Evolutionary conservation across 2,797 vertebrate genomes (phyloP).

Genomic region (Phoxinus dragarum): DNA sequence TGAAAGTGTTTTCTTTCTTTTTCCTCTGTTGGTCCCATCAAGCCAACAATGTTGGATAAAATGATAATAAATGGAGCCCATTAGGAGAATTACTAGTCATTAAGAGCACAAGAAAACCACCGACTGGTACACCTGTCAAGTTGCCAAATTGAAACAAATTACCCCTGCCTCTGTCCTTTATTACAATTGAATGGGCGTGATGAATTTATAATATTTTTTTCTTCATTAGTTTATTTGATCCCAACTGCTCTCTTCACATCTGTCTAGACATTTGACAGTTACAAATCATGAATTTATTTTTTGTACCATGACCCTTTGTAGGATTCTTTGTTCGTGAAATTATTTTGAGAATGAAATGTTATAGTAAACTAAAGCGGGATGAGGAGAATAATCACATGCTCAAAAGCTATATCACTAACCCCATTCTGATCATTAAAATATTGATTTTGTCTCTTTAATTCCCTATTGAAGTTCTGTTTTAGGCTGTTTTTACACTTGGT

Average conservation of each 20-base stretch:
- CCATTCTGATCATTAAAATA: not conserved
- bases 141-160: conserved; percentile 84
- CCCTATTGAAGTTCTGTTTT: not conserved
- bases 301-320: conserved; percentile 41
- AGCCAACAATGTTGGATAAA: conserved; percentile 73
- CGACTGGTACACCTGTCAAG: conserved; percentile 80
- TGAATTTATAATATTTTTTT: conserved; percentile 80
- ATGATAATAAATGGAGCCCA: conserved; percentile 83
- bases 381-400: not conserved
- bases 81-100: conserved; percentile 84
- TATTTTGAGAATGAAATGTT: conserved; percentile 14
- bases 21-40: conserved; percentile 65
- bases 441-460: not conserved
- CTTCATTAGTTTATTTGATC: conserved; percentile 82
- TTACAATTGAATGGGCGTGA: conserved; percentile 79
- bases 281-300: conserved; percentile 17
- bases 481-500: not conserved
- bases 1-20: conserved; percentile 64
- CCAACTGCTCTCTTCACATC: conserved; percentile 69
- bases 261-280: conserved; percentile 30
- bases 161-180: conserved; percentile 75
- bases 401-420: not conserved
- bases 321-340: not conserved
- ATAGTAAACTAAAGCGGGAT: not conserved
- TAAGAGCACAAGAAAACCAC: conserved; percentile 78